These are phyloP conservation scores for Carassius carassius DNA, from an alignment of 2,113 vertebrate species.

Conservation along the genomic window DNA sequence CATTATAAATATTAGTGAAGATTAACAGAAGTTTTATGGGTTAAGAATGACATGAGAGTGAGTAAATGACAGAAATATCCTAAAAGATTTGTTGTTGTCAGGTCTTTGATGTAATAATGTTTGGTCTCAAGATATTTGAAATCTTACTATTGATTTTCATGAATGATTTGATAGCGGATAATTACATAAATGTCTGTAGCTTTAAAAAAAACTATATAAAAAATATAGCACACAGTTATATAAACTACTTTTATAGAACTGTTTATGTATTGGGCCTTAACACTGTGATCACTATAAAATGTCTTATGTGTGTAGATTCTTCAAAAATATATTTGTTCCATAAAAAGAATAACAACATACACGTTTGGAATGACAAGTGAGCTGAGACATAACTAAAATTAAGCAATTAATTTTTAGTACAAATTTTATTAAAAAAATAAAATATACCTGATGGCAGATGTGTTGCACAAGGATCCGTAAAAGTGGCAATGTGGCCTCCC, in stretches of 20 bases:
- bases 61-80: too few species aligned
- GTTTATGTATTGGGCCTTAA: not conserved
- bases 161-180: not conserved
- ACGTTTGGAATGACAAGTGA: not conserved
- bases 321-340: not conserved
- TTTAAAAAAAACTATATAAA: not conserved
- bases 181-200: not conserved
- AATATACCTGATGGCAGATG: conserved; percentile 86
- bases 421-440: not conserved
- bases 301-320: not conserved
- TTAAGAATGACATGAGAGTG: too few species aligned
- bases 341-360: not conserved
- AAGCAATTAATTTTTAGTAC: not conserved
- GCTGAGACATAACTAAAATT: not conserved
- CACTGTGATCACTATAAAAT: not conserved
- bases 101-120: not conserved
- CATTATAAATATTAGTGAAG: too few species aligned
- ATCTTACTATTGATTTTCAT: not conserved
- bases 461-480: conserved; percentile 88
- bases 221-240: not conserved
- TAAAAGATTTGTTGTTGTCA: not conserved
- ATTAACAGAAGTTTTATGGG: too few species aligned
- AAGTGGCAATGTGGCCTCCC: conserved; percentile 75
- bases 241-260: not conserved
- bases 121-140: not conserved